phyloP scores from a whole-genome alignment of 2,113 vertebrate genomes.

The Gopherus flavomarginatus region DNA sequence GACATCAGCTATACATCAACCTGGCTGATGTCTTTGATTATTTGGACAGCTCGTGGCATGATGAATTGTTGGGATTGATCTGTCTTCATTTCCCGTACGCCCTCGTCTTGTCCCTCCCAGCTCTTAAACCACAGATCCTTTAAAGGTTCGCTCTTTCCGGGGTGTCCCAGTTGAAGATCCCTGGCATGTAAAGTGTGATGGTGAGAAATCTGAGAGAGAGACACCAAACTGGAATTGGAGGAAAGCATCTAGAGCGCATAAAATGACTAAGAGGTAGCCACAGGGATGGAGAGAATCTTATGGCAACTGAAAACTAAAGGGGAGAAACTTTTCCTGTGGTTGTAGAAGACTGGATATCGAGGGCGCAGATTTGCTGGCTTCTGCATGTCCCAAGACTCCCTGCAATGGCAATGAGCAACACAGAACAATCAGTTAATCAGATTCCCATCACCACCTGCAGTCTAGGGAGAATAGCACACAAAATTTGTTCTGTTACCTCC shows the following conservation, averaged over 20 bases:
- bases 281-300: not conserved
- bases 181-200: accelerated
- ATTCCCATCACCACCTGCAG: not conserved
- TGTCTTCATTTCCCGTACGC: constrained; percentile 60
- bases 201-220: not conserved
- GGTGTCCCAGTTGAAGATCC: not conserved
- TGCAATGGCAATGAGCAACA: not conserved
- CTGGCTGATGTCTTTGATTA: constrained; percentile 82
- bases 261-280: not conserved
- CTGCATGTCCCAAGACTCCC: not conserved
- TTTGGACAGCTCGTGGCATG: constrained; percentile 79
- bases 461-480: not conserved
- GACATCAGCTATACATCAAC: constrained; percentile 84
- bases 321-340: not conserved
- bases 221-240: not conserved
- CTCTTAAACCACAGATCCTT: constrained; percentile 49
- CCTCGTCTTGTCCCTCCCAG: constrained; percentile 60
- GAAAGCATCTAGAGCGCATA: not conserved
- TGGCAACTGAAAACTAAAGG: not conserved
- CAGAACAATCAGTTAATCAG: not conserved
- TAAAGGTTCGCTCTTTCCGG: constrained; percentile 7
- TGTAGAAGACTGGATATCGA: not conserved
- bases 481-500: not conserved
- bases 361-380: not conserved
- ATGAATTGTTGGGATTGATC: constrained; percentile 81